A percentile compares a stretch with the other conserved stretches of the same genome.
phyloP scores from a whole-genome alignment of 1,140 invertebrate genomes.

The Condylostylus longicornis region DNA sequence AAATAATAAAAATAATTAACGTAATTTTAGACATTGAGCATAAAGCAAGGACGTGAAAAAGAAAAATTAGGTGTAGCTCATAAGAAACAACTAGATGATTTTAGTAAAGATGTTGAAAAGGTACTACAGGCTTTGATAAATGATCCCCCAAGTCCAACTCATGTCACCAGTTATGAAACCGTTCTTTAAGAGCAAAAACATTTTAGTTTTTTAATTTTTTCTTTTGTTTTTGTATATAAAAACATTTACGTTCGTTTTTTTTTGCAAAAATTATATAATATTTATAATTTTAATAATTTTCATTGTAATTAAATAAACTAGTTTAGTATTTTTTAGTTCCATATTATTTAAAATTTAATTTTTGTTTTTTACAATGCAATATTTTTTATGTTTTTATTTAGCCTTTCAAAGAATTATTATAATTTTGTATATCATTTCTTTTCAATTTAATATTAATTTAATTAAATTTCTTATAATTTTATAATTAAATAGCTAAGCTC shows the following conservation, averaged over 20 bases:
- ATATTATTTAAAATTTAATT: background rate
- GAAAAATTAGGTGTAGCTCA: slow-evolving; percentile 87
- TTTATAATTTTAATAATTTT: background rate
- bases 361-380: background rate
- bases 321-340: background rate
- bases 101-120: slow-evolving; percentile 81
- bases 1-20: too few relatives aligned
- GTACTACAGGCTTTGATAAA: slow-evolving; percentile 38
- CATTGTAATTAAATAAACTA: background rate
- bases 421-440: too few relatives aligned
- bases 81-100: slow-evolving; percentile 79
- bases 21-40: slow-evolving; percentile 49
- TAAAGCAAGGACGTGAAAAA: slow-evolving; percentile 84
- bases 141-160: slow-evolving; percentile 16
- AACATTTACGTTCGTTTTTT: too few relatives aligned
- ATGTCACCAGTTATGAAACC: slow-evolving; percentile 32
- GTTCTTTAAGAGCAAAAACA: slow-evolving; percentile 20
- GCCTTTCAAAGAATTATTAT: too few relatives aligned
- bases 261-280: too few relatives aligned
- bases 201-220: background rate
- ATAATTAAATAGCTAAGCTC: too few relatives aligned
- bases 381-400: too few relatives aligned
- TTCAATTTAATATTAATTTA: too few relatives aligned
- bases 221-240: background rate
- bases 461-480: too few relatives aligned